A percentile compares a stretch with the other conserved stretches of the same genome.
Evolutionary conservation across 2,888 invertebrate species (phyloP).

Genomic region (Ornithoptera alexandrae): DNA sequence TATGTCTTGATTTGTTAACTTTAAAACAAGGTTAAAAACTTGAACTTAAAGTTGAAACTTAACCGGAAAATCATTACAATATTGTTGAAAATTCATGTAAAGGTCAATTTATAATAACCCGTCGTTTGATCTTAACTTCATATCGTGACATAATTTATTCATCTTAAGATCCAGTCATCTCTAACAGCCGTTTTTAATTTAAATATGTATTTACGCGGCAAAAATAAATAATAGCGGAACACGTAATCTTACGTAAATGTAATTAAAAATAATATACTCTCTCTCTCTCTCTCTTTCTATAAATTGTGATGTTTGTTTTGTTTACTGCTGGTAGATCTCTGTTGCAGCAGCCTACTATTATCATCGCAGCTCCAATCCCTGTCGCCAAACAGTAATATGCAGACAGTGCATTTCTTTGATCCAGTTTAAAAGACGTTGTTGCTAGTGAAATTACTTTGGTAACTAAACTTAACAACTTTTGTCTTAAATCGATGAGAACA

Average conservation of each 20-base stretch:
- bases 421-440: too few species aligned
- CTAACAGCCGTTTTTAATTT: slow-evolving; percentile 17
- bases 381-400: too few species aligned
- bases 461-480: too few species aligned
- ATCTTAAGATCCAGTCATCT: slow-evolving; percentile 19
- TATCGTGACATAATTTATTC: slow-evolving; percentile 2
- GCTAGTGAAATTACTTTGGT: too few species aligned
- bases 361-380: too few species aligned
- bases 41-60: not conserved
- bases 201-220: slow-evolving; percentile 11
- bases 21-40: not conserved
- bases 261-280: slow-evolving; percentile 30
- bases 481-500: too few species aligned
- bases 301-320: not conserved
- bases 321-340: not conserved
- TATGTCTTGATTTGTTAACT: too few species aligned
- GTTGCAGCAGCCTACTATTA: too few species aligned
- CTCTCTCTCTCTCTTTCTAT: not conserved
- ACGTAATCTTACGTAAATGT: slow-evolving; percentile 17
- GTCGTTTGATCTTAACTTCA: slow-evolving; percentile 35
- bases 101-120: slow-evolving; percentile 39
- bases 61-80: not conserved
- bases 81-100: not conserved
- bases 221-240: slow-evolving; percentile 22
- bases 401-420: too few species aligned